Evolutionary conservation across 2,888 invertebrate genomes (phyloP), one percentile per base, ranked within the genome.

Genomic region (Adineta ricciae): DNA sequence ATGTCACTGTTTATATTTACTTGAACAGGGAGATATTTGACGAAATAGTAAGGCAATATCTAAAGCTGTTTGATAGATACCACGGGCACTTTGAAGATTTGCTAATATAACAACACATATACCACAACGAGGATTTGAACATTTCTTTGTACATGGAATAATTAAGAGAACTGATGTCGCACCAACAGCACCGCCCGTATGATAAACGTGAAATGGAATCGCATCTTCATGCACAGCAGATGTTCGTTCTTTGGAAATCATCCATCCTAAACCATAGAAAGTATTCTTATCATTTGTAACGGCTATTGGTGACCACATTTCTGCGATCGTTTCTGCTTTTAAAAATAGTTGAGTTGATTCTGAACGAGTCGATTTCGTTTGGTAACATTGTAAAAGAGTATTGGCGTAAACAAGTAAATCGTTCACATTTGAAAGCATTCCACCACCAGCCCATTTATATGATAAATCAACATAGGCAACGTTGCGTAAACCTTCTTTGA

Each of bases 361-460:
- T 84, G 84, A 85, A 84, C 72, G 86, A 41, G 11, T 14, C 7
- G 41, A 78, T 78, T 24, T 41, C 24, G 82, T 52, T 88, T 92
- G 92, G 87, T 89, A 91, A 87, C 92, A 91, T 88, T 92, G 92
- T 54, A 93, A 88, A 90, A 93, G 91, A 19, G 90, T 90, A 87
- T 93, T 92, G 8, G 92, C 92, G 88, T 93, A 93, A 83, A 89
- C 89, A 1, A 91, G 87, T 82, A 93, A 88, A 88, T 93, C 92
- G 4, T 88, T 87, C 50, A 91, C 91, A 41, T 90, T 92, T 2
- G 93, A 93, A 24, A 92, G 87, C 49, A 93, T 88, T 1, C 93
- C 93, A 41, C 93, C 93, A 11, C 93, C 93, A 11, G 93, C 93
- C 92, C 92, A 92, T 88, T 93, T 93, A 88, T 92, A 92, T 0